Conservation (phyloP, 2,113 vertebrate species). For the Eidolon helvum region DNA sequence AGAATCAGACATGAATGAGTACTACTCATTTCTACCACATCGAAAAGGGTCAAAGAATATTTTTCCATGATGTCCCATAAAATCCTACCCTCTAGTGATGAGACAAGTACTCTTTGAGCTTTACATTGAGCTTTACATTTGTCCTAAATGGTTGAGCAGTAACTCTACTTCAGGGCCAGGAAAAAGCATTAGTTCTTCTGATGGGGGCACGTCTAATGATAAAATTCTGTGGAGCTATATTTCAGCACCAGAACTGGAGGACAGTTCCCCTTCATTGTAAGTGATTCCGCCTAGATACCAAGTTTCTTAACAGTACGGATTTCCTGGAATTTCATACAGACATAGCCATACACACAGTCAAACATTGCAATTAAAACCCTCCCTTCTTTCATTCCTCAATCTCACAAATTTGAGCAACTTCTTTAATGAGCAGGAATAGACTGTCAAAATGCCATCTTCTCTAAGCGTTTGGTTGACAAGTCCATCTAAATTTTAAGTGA, state of each 20-base stretch:
- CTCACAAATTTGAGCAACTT: neutral
- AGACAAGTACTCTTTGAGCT: neutral
- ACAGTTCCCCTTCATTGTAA: conserved; percentile 32
- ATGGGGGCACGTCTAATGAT: neutral
- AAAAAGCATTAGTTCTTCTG: neutral
- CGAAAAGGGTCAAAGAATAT: neutral
- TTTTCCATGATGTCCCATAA: neutral
- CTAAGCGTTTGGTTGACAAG: neutral
- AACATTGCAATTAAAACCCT: neutral
- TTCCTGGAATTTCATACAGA: neutral
- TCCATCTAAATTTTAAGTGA: conserved; percentile 57
- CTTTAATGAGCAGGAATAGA: conserved; percentile 23
- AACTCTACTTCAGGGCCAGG: neutral
- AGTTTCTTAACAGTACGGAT: neutral
- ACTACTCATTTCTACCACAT: neutral
- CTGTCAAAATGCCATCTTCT: conserved; percentile 4
- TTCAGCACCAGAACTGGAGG: conserved; percentile 63
- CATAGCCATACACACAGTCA: neutral
- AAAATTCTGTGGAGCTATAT: neutral
- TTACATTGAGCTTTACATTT: neutral
- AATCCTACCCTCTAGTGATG: neutral
- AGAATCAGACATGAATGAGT: neutral
- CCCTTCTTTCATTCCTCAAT: neutral
- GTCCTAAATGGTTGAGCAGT: neutral
- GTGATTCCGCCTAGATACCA: neutral